Percentiles rank a stretch among this genome's conserved stretches.
Conservation (phyloP, 2,113 vertebrate genomes). For the Ammospiza caudacuta region DNA sequence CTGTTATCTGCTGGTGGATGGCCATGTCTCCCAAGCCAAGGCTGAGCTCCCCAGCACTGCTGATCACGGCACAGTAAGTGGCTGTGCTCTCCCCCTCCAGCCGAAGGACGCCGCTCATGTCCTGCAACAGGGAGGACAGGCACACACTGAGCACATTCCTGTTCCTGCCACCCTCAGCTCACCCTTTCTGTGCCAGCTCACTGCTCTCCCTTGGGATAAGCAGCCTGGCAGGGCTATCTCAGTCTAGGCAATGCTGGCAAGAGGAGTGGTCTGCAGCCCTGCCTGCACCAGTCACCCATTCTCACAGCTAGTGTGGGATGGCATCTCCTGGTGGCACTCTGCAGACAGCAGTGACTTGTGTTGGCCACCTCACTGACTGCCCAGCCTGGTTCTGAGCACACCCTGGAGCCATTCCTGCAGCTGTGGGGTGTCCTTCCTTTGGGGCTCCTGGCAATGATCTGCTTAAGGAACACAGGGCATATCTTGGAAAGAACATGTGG, state of each 20-base stretch:
- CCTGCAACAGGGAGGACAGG: constrained; percentile 44
- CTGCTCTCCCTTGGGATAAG: neutral
- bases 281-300: neutral
- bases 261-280: neutral
- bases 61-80: constrained; percentile 73
- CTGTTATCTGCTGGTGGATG: constrained; percentile 85
- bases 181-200: neutral
- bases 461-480: neutral
- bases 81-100: constrained; percentile 67
- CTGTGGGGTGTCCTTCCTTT: neutral
- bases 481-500: neutral
- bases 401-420: neutral
- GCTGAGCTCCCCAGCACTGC: constrained; percentile 80
- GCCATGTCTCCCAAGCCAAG: constrained; percentile 91
- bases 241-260: neutral
- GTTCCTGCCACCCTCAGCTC: neutral
- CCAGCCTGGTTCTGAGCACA: neutral
- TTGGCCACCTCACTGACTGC: neutral
- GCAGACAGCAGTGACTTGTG: neutral
- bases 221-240: neutral
- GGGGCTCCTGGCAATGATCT: neutral
- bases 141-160: neutral
- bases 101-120: constrained; percentile 50
- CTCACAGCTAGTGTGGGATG: neutral
- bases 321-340: neutral